Percentiles rank a stretch among this genome's conserved stretches.
Conservation (phyloP, 2,113 vertebrate species). For the Sitta europaea region DNA sequence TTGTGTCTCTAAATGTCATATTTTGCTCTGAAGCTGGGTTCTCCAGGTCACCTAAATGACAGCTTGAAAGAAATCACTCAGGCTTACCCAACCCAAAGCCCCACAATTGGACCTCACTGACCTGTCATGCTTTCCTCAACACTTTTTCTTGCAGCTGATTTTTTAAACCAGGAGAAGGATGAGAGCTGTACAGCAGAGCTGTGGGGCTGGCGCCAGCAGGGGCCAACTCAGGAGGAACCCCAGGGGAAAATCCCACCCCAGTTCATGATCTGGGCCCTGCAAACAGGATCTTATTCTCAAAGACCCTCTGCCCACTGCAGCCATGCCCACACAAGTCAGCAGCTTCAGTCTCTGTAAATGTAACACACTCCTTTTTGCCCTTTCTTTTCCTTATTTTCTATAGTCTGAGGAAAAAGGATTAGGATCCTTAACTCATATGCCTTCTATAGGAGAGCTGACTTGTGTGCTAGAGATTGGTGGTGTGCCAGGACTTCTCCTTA, state of each 20-base stretch:
- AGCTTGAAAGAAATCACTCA: not conserved
- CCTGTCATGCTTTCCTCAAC: not conserved
- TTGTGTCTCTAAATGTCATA: not conserved
- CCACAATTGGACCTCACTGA: rapidly evolving
- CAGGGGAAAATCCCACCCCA: rapidly evolving
- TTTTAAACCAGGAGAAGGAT: not conserved
- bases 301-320: not conserved
- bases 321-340: not conserved
- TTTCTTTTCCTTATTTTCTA: not conserved
- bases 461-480: not conserved
- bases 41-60: not conserved
- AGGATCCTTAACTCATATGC: not conserved
- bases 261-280: not conserved
- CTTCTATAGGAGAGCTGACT: not conserved
- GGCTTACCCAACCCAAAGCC: not conserved
- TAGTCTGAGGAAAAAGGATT: not conserved
- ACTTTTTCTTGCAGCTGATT: not conserved
- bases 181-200: not conserved
- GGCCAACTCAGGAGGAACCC: not conserved
- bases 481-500: not conserved
- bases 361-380: not conserved
- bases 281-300: rapidly evolving
- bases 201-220: rapidly evolving
- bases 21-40: not conserved
- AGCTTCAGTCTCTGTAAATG: not conserved